Base-by-base conservation (phyloP, 92 coral and sea anemone genomes). In the Palythoa grandis region DNA sequence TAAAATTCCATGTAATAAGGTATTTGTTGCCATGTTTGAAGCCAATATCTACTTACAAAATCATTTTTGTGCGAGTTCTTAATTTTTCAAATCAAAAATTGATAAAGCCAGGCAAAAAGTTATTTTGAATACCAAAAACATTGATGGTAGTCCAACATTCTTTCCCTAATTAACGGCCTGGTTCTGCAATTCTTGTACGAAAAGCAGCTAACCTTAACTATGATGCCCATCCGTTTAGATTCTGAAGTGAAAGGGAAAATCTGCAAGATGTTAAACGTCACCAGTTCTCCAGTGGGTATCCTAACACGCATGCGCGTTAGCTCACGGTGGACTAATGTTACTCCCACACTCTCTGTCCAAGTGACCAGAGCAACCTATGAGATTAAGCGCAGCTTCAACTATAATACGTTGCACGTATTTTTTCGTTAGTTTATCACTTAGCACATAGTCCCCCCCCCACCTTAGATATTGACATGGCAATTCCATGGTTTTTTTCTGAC, bases 171-270 rank as follows among this genome's bases (percentile, higher is more conserved):
- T 43, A 5, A 5, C 3, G 50, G 7, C 50, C 50, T 43, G 50
- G 50, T 43, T 43, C 50, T 43, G 50, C 0, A 43, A 43, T 43
- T 43, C 50, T 43, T 43, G 50, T 43, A 43, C 50, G 50, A 43
- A 61, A 61, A 3, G 23, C 20, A 61, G 82, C 92, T 83, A 82
- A 96, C 99, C 93, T 88, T 91, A 86, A 96, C 95, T 40, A 96
- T 94, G 70, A 96, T 93, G 5, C 99, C 99, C 99, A 96, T 96
- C 70, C 99, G 74, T 63, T 96, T 96, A 57, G 94, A 87, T 82
- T 96, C 99, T 2, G 99, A 96, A 14, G 99, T 96, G 53, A 96
- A 96, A 2, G 99, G 99, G 54, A 96, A 96, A 52, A 96, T 94
- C 88, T 96, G 99, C 50, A 96, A 90, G 78, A 96, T 93, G 77